Evolutionary conservation across 2,888 invertebrate species (phyloP).

Genomic region (Entomobrya multifasciata): DNA sequence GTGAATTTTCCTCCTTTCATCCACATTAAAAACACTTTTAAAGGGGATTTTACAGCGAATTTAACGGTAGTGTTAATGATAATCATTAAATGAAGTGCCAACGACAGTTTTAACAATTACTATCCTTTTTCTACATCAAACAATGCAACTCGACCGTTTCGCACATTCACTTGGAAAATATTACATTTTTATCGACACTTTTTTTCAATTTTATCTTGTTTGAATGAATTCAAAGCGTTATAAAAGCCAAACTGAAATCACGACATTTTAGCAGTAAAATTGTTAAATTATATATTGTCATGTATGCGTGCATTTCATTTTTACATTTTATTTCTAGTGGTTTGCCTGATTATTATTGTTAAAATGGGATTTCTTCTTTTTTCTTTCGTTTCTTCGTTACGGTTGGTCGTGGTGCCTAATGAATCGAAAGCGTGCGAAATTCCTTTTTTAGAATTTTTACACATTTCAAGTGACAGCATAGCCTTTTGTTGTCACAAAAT

Average conservation of each 20-base stretch:
- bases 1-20: background rate
- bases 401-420: constrained; percentile 59
- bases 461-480: constrained; percentile 16
- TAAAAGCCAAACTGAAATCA: background rate
- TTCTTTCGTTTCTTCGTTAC: constrained; percentile 5
- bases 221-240: background rate
- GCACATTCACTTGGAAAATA: background rate
- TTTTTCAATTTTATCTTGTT: too few species aligned
- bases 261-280: background rate
- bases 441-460: constrained; percentile 16
- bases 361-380: background rate
- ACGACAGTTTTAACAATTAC: background rate
- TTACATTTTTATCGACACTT: constrained; percentile 8
- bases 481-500: too few species aligned
- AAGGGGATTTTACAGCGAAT: too few species aligned
- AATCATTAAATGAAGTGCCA: background rate
- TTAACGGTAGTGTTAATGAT: background rate
- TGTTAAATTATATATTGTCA: too few species aligned
- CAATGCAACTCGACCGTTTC: background rate
- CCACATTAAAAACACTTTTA: background rate
- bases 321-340: too few species aligned
- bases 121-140: background rate
- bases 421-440: constrained; percentile 66
- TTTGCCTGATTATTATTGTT: too few species aligned
- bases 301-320: too few species aligned